A percentile compares a stretch with the other conserved stretches of the same genome.
These are phyloP conservation scores for Chrysolina haemoptera DNA, from an alignment of 2,888 invertebrate genomes.

Conservation along the genomic window DNA sequence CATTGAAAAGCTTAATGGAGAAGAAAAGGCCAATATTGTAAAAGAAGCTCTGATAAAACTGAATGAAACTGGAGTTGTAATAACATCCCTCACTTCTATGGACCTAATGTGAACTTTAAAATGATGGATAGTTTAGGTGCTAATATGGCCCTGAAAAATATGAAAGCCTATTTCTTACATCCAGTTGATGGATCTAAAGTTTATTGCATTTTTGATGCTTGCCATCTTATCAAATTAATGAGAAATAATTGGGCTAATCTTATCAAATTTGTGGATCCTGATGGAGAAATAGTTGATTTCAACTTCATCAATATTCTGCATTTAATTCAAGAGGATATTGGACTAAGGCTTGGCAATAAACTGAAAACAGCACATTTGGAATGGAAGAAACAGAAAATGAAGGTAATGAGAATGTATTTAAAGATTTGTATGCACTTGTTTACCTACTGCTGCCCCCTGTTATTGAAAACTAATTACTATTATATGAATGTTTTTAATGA, in stretches of 20 bases:
- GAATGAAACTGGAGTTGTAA: constrained; percentile 30
- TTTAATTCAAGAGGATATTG: too few species aligned
- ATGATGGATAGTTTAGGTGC: constrained; percentile 38
- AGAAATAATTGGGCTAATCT: not conserved
- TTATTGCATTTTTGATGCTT: constrained; percentile 10
- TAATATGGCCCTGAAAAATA: constrained; percentile 33
- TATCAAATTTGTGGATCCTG: not conserved
- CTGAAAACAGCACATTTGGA: too few species aligned
- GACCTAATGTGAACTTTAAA: constrained; percentile 37
- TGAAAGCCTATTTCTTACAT: constrained; percentile 36
- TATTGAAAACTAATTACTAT: too few species aligned
- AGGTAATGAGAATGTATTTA: too few species aligned
- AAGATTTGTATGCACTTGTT: too few species aligned
- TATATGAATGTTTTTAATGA: too few species aligned
- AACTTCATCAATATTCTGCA: too few species aligned
- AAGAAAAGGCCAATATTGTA: constrained; percentile 39
- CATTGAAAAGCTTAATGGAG: constrained; percentile 36
- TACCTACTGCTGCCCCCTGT: too few species aligned
- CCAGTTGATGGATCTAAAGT: not conserved
- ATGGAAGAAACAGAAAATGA: too few species aligned
- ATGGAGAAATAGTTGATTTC: too few species aligned
- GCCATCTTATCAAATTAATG: not conserved
- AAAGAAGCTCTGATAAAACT: constrained; percentile 37
- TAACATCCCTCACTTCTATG: constrained; percentile 43
- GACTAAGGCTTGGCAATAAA: too few species aligned